Evolutionary conservation across 2,888 invertebrate genomes (phyloP).

Genomic region (Plebejus argus): DNA sequence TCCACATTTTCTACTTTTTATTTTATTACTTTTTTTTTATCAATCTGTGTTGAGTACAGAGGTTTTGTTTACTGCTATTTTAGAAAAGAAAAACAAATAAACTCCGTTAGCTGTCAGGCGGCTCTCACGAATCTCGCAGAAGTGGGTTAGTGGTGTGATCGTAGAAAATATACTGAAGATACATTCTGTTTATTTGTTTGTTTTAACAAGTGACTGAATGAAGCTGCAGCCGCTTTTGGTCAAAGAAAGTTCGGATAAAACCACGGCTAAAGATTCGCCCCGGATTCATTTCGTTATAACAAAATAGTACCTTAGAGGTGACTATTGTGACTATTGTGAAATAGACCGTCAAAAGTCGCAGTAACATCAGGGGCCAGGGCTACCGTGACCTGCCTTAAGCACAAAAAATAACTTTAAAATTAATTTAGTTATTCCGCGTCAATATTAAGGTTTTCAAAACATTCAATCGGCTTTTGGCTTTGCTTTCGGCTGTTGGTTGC

Average conservation of each 20-base stretch:
- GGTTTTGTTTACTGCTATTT: background rate
- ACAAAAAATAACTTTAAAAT: too few species aligned
- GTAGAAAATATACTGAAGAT: background rate
- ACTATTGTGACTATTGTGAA: too few species aligned
- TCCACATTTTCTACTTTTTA: background rate
- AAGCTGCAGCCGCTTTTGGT: background rate
- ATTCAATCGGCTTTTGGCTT: too few species aligned
- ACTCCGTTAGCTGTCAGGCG: background rate
- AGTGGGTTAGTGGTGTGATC: constrained; percentile 21
- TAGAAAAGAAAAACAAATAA: background rate
- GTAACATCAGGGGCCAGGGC: too few species aligned
- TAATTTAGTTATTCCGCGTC: too few species aligned
- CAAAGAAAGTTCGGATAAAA: background rate
- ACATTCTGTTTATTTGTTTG: background rate
- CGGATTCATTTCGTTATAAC: too few species aligned
- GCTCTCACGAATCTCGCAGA: constrained; percentile 2
- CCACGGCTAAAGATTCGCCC: too few species aligned
- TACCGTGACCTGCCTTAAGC: too few species aligned
- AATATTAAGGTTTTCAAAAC: too few species aligned
- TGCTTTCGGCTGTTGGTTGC: too few species aligned
- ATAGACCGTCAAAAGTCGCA: too few species aligned
- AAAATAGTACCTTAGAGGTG: too few species aligned
- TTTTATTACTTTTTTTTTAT: background rate
- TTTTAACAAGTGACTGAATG: background rate
- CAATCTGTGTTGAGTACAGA: background rate